Conservation (phyloP, 2,888 invertebrate genomes). For the Pterostichus madidus region DNA sequence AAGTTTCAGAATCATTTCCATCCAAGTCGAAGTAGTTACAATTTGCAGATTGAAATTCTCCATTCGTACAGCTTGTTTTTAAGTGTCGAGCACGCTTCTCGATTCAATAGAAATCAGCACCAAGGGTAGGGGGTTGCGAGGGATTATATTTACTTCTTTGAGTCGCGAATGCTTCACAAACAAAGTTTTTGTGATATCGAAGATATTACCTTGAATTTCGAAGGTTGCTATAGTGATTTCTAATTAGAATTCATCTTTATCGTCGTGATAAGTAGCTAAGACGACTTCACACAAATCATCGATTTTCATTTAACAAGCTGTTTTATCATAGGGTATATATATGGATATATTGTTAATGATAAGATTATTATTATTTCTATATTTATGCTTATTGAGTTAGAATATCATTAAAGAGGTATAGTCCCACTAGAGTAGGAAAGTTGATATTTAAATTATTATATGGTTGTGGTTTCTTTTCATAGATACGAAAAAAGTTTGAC, state of each 20-base stretch:
- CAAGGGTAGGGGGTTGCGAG: not conserved
- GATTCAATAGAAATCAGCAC: constrained; percentile 44
- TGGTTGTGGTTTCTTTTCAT: too few relatives aligned
- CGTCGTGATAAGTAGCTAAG: not conserved
- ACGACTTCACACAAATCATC: not conserved
- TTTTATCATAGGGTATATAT: not conserved
- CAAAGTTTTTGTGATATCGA: constrained; percentile 37
- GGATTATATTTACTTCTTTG: not conserved
- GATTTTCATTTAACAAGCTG: not conserved
- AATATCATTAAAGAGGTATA: not conserved
- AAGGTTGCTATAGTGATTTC: constrained; percentile 44
- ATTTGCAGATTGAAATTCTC: constrained; percentile 9
- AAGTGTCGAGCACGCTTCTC: constrained; percentile 22
- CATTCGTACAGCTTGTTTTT: constrained; percentile 11
- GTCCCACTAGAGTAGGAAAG: too few relatives aligned
- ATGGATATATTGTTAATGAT: not conserved
- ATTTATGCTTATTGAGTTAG: constrained; percentile 9
- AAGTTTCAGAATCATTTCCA: not conserved
- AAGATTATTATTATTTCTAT: not conserved
- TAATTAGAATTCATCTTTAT: constrained; percentile 34
- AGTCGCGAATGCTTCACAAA: constrained; percentile 37
- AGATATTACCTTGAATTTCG: constrained; percentile 26
- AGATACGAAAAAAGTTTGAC: too few relatives aligned
- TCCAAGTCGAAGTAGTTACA: not conserved
- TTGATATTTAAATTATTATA: too few relatives aligned